Conservation (phyloP, 2,797 vertebrate species). For the Manis javanica region DNA sequence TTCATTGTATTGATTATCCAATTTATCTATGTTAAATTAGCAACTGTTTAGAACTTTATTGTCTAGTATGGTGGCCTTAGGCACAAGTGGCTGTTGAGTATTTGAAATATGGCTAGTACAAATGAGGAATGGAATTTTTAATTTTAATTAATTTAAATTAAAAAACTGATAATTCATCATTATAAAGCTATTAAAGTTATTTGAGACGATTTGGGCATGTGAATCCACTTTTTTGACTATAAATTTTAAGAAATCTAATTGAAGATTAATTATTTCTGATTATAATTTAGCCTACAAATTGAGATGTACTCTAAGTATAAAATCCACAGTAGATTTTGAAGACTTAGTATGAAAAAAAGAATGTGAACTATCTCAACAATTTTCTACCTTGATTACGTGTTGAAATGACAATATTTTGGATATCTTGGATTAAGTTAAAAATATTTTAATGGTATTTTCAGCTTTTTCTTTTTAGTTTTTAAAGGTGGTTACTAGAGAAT, state of each 20-base stretch:
- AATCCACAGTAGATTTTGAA: not conserved
- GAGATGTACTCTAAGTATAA: not conserved
- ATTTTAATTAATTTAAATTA: slow-evolving; percentile 5
- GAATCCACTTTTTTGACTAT: not conserved
- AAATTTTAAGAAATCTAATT: not conserved
- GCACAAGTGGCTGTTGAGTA: not conserved
- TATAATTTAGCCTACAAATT: not conserved
- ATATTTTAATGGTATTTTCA: not conserved
- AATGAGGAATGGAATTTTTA: not conserved
- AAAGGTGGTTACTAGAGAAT: not conserved
- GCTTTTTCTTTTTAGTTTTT: not conserved
- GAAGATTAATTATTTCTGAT: not conserved
- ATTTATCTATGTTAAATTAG: not conserved
- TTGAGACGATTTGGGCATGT: not conserved
- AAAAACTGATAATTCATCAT: not conserved
- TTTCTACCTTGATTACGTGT: not conserved
- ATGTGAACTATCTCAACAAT: not conserved
- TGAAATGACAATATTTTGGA: not conserved
- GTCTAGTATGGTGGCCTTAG: not conserved
- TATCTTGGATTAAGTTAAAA: not conserved
- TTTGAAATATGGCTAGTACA: not conserved
- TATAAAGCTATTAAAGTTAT: slow-evolving; percentile 10
- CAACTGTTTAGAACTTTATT: not conserved
- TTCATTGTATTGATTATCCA: not conserved
- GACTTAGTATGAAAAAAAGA: not conserved